These are phyloP conservation scores for Papilio dardanus DNA, from an alignment of 1,140 invertebrate genomes.

Conservation along the genomic window DNA sequence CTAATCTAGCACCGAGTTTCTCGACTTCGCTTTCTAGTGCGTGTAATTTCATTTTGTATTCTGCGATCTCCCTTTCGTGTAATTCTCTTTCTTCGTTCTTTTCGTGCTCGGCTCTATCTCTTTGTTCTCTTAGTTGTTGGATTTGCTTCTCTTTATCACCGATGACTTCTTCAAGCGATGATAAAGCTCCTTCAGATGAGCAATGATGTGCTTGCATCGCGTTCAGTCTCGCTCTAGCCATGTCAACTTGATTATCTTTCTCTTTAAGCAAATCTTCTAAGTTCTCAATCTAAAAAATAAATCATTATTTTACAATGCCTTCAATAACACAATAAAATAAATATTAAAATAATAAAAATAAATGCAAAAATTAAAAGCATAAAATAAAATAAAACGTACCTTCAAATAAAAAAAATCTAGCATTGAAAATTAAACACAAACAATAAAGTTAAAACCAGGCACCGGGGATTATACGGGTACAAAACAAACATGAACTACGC, in stretches of 20 bases:
- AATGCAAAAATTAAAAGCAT: constrained; percentile 44
- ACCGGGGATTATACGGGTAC: constrained; percentile 12
- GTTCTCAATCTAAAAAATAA: constrained; percentile 93
- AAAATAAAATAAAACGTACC: constrained; percentile 47
- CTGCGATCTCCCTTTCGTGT: constrained; percentile 96
- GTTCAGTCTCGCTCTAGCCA: constrained; percentile 93
- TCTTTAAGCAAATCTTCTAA: constrained; percentile 98
- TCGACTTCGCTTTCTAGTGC: constrained; percentile 95
- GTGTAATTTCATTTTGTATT: constrained; percentile 97
- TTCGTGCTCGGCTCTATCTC: constrained; percentile 98
- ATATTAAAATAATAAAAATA: constrained; percentile 38
- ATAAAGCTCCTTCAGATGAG: constrained; percentile 94
- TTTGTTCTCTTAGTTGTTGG: constrained; percentile 92
- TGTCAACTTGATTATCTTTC: constrained; percentile 98
- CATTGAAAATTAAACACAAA: constrained; percentile 42
- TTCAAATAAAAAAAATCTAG: constrained; percentile 40
- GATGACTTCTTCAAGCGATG: constrained; percentile 96
- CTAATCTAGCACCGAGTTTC: constrained; percentile 93
- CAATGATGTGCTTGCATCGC: constrained; percentile 97
- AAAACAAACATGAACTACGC: constrained; percentile 39
- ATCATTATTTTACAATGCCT: not conserved
- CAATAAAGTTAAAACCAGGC: constrained; percentile 37
- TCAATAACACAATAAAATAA: constrained; percentile 31
- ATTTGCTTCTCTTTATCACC: constrained; percentile 99
- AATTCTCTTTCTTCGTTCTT: constrained; percentile 97